Base-by-base conservation (phyloP, 2,888 invertebrate genomes). In the Odontocolon sp. region DNA sequence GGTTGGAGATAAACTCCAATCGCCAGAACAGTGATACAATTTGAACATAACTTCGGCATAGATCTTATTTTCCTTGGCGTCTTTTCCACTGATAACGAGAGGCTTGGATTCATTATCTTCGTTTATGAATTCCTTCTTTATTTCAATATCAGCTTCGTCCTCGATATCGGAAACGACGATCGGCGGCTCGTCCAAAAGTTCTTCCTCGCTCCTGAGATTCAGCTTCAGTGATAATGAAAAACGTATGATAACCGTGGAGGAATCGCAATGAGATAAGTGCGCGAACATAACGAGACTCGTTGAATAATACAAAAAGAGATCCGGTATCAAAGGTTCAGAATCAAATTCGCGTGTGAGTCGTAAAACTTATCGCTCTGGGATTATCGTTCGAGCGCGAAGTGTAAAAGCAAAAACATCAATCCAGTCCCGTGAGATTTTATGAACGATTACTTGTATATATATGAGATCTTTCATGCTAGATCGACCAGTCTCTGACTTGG, bases 151-250 rank as follows among this genome's bases (percentile, higher is more conserved):
- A 21, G n/a, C 45, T 14, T 67, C 45, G 14, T 61, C 61, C 50
- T 75, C 70, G 50, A 64, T 69, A 57, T 73, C 77, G 52, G 77
- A 77, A 36, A 77, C 77, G 16, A 28, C 33, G 21, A 73, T 40
- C n/a, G 70, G 54, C 6, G 57, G 18, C 3, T 36, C 50, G 42
- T 73, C 59, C 40, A 23, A 47, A 50, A 33, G 63, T 40, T 61
- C 68, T 2, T 74, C 76, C n/a, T 67, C 67, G 16, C 47, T 56
- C 56, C 11, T 31, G 11, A 61, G 23, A 26, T 61, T 71, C 16
- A 40, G 36, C 71, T 71, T 40, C 4, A 42, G 54, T 40, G 14
- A 18, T 11, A 16, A 31, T 28, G 8, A 42, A 57, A 40, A 42
- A n/a, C n/a, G n/a, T n/a, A n/a, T n/a, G n/a, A n/a, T n/a, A n/a